A percentile compares a stretch with the other conserved stretches of the same genome.
Conservation (phyloP, 2,113 vertebrate species). For the Oreotragus oreotragus region DNA sequence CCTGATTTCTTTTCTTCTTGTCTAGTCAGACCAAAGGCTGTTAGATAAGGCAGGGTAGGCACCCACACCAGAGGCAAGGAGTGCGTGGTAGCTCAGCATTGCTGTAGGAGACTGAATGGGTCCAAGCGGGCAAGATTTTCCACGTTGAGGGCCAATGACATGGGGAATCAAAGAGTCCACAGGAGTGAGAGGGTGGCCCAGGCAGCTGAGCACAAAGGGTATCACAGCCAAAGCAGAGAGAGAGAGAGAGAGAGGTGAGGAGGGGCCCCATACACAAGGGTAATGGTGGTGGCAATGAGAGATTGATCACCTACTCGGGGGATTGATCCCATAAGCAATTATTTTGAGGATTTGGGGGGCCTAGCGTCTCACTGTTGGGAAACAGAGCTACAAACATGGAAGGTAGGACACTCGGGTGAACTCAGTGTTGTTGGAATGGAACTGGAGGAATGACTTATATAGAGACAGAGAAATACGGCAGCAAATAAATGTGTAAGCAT, state of each 20-base stretch:
- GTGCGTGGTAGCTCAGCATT: rapidly evolving
- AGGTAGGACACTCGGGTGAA: not conserved
- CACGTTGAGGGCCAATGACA: rapidly evolving
- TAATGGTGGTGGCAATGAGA: not conserved
- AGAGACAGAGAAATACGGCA: rapidly evolving
- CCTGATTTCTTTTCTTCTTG: not conserved
- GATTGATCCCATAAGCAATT: not conserved
- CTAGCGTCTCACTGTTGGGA: not conserved
- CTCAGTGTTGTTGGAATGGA: too few species aligned
- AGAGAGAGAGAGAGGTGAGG: not conserved
- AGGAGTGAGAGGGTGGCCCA: rapidly evolving
- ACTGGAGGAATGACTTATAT: rapidly evolving
- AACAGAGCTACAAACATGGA: not conserved
- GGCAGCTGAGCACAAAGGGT: rapidly evolving
- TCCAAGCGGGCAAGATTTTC: not conserved
- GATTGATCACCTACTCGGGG: rapidly evolving
- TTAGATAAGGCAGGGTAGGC: not conserved
- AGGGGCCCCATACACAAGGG: rapidly evolving
- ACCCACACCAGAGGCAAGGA: not conserved
- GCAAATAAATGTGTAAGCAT: rapidly evolving
- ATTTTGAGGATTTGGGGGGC: not conserved
- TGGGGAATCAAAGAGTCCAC: rapidly evolving
- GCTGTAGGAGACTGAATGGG: not conserved
- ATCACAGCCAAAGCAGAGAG: not conserved
- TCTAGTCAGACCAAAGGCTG: not conserved